Evolutionary conservation across 92 coral and sea anemone genomes (phyloP).

Genomic region (Isaurus tuberculatus): DNA sequence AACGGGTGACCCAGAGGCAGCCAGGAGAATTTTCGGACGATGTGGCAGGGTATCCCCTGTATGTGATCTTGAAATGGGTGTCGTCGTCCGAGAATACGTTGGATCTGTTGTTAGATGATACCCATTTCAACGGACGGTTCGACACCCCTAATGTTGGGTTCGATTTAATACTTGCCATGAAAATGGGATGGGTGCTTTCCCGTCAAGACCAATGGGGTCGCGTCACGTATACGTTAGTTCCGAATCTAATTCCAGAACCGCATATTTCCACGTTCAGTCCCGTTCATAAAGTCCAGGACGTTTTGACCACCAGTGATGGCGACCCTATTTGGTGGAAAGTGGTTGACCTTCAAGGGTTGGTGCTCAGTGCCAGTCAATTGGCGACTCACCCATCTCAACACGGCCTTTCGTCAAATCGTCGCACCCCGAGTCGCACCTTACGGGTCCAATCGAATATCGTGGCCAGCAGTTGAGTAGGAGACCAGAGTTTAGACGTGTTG

Average conservation of each 20-base stretch:
- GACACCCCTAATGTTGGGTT: background rate
- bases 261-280: background rate
- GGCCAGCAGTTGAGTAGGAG: background rate
- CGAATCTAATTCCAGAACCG: background rate
- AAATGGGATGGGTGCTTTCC: background rate
- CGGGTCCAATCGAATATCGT: background rate
- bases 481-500: background rate
- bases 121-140: background rate
- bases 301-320: background rate
- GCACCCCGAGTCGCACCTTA: background rate
- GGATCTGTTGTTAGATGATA: background rate
- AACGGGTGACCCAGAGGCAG: background rate
- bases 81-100: background rate
- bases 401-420: background rate
- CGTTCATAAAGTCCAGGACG: background rate
- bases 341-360: no score
- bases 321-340: no score
- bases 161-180: background rate
- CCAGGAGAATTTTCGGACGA: background rate
- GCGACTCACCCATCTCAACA: constrained; percentile 1
- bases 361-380: background rate
- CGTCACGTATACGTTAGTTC: background rate
- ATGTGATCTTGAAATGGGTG: background rate
- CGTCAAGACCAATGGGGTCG: background rate
- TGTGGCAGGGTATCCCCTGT: background rate